Evolutionary conservation across 2,113 vertebrate genomes (phyloP).

Genomic region (Corythaixoides concolor): DNA sequence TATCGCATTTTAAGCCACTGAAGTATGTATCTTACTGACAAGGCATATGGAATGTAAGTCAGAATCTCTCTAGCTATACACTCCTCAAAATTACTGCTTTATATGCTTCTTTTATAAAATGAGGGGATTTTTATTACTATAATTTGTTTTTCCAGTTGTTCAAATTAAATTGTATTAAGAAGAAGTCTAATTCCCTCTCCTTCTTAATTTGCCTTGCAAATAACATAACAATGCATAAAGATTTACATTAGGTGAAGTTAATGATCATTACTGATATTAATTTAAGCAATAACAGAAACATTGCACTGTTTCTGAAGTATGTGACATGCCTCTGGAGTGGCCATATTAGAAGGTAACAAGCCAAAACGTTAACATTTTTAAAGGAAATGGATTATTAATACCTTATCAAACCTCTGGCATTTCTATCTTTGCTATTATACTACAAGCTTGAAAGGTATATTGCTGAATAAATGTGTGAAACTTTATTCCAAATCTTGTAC

Average conservation of each 20-base stretch:
- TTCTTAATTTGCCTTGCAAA: background rate
- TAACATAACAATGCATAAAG: background rate
- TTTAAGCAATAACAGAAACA: background rate
- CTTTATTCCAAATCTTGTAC: background rate
- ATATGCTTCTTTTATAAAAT: background rate
- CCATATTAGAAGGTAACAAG: background rate
- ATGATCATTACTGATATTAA: background rate
- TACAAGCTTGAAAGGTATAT: background rate
- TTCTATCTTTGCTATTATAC: background rate
- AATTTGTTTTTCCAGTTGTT: background rate
- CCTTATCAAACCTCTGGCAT: background rate
- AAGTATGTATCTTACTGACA: background rate
- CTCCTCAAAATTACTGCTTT: background rate
- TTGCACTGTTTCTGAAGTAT: background rate
- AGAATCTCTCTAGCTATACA: background rate
- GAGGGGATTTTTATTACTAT: fast-evolving
- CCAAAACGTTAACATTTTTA: background rate
- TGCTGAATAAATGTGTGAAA: background rate
- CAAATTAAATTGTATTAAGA: background rate
- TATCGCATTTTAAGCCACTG: background rate
- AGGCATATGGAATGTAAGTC: background rate
- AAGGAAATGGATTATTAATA: background rate
- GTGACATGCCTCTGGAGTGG: background rate
- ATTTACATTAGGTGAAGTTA: background rate
- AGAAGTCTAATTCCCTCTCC: background rate